A percentile compares a stretch with the other conserved stretches of the same genome.
These are phyloP conservation scores for Formica selysi DNA, from an alignment of 1,140 invertebrate genomes.

Conservation along the genomic window DNA sequence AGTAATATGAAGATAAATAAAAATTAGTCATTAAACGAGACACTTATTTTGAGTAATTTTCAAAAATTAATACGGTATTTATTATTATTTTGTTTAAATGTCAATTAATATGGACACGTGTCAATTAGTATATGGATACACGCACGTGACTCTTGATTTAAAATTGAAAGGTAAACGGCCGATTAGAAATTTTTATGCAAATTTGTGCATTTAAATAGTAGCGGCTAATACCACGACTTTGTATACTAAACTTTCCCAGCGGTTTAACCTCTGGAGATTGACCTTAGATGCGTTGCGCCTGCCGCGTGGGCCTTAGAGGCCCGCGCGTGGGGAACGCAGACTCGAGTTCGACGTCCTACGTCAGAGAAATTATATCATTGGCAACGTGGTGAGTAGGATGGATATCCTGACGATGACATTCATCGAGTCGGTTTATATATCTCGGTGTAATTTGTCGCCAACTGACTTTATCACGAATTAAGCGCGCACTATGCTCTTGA, in stretches of 20 bases:
- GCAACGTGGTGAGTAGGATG: constrained; percentile 48
- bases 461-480: constrained; percentile 23
- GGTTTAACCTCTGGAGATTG: constrained; percentile 26
- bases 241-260: too few species aligned
- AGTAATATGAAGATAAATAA: background rate
- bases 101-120: background rate
- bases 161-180: background rate
- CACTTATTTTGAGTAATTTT: background rate
- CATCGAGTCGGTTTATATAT: constrained; percentile 40
- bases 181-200: background rate
- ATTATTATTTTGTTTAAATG: background rate
- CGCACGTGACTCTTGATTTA: background rate
- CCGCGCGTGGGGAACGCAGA: constrained; percentile 45
- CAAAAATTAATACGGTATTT: background rate
- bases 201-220: background rate
- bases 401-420: constrained; percentile 50
- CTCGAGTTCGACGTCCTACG: constrained; percentile 79
- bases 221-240: too few species aligned
- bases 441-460: constrained; percentile 43
- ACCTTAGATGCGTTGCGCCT: constrained; percentile 4
- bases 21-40: background rate
- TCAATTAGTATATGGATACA: too few species aligned
- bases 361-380: constrained; percentile 78
- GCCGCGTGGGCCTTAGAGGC: constrained; percentile 39
- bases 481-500: constrained; percentile 1